Base-by-base conservation (phyloP, 2,888 invertebrate genomes). In the Trachelus iudaicus region DNA sequence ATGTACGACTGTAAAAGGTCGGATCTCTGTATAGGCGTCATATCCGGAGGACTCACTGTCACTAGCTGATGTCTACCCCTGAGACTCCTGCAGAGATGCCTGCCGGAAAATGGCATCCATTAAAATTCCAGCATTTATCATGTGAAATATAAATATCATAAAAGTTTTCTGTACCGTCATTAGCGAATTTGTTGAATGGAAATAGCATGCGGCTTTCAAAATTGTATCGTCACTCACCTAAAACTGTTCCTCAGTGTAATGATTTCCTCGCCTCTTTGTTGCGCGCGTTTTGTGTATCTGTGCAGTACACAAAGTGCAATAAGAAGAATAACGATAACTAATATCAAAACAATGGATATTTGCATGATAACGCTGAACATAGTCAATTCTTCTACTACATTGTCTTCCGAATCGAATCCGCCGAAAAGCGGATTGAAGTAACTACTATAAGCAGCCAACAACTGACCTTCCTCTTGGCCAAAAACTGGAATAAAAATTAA, bases 1-100 rank as follows among this genome's bases (percentile, higher is more conserved):
- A 96, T 93, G 88, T 96, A 98, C 0, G 97, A 95, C 74, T 94
- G 94, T 1, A 96, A 94, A 4, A 98, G 93, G 75, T 97, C 96
- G 3, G 94, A 93, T 86, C 94, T 95, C 1, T 95, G 93, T 85
- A 98, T 95, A 0, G 98, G 97, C 56, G 96, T 95, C 93, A 97
- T 94, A 89, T 97, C 96, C 1, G 97, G 96, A 3, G 97, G 96
- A 85, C 95, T 95, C 1, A 95, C 93, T 30, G 93, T 92, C 84
- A 94, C 92, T 84, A 94, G 91, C 86, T 94, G 92, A 90, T 94
- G 94, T 87, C 93, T 94, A 82, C 93, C 96, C 80, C 95, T 93
- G 34, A 96, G 92, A 87, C 95, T 95, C 86, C 95, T 94, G 89
- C 94, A 95, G 87, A 94, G 93, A 90, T 93, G 92, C 90, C 93